Percentiles rank a stretch among this genome's conserved stretches.
Evolutionary conservation across 2,113 vertebrate species (phyloP).

Genomic region (Pleuronectes platessa): DNA sequence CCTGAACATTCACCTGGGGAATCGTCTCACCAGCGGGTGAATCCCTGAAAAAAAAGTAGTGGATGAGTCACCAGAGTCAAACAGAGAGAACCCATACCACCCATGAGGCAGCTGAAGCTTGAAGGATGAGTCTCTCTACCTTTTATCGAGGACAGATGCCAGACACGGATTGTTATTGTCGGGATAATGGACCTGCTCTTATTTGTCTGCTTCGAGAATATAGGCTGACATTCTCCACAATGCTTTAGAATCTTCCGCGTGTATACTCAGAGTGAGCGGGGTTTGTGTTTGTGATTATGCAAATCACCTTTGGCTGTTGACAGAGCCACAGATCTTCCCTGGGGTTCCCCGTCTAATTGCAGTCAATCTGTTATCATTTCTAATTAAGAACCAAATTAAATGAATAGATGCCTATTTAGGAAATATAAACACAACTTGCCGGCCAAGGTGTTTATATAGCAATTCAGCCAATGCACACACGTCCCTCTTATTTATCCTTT

Average conservation of each 20-base stretch:
- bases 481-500: neutral
- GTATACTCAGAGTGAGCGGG: constrained; percentile 23
- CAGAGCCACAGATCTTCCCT: constrained; percentile 59
- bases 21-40: constrained; percentile 12
- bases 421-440: constrained; percentile 39
- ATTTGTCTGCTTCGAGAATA: neutral
- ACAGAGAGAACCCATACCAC: neutral
- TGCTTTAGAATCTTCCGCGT: constrained; percentile 11
- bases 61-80: constrained; percentile 19
- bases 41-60: constrained; percentile 5
- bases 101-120: neutral
- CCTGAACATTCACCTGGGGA: constrained; percentile 14
- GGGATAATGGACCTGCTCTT: neutral
- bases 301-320: constrained; percentile 73
- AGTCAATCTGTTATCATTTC: constrained; percentile 66
- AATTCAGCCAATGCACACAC: constrained; percentile 7
- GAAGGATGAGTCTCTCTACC: neutral
- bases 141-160: neutral
- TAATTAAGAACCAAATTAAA: constrained; percentile 69
- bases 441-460: constrained; percentile 8
- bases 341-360: constrained; percentile 67
- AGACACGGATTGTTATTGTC: constrained; percentile 1
- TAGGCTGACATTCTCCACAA: neutral
- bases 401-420: constrained; percentile 38
- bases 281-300: constrained; percentile 68